Evolutionary conservation across 2,113 vertebrate genomes (phyloP), one percentile per base, ranked within the genome.

Genomic region (Carassius auratus): DNA sequence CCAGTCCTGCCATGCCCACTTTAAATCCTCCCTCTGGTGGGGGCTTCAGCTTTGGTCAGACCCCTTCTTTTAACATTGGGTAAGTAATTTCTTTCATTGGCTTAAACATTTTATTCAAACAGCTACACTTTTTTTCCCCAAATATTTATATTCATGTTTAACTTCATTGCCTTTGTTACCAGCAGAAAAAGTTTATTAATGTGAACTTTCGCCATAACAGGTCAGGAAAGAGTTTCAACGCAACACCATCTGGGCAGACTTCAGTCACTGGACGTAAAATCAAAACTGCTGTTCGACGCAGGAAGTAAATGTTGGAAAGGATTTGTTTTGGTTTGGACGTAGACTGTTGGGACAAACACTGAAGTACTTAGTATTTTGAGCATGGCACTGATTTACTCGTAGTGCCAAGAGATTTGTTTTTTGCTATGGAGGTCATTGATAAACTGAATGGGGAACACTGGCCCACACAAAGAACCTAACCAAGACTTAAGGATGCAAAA

Each of bases 231-330:
- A 89, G 87, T 81, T 91, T 92, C 52, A 42, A 77, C 0, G 10
- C 90, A 4, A 26, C 94, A 45, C 88, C 93, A 8, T 86, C 90
- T 10, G 96, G 95, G 92, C 92, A 89, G 62, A 93, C 94, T 90
- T 86, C 94, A 23, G 93, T 97, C 64, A 1, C 95, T 84, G 96
- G 94, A 69, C 97, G 98, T 87, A 99, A 96, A 94, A 99, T 99
- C 94, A 99, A 98, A 95, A 97, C 95, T 79, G 98, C 98, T 19
- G 93, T 99, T 92, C 96, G 98, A 86, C 97, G 98, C 92, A 96
- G 92, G 89, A 99, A 99, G 93, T 99, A 97, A 87, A 89, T 38
- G 79, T 84, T 66, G 57, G 64, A 45, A 50, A 3, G 8, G 61
- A 23, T 26, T n/a, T 26, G 8, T 30, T 66, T 42, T 30, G 59